These are phyloP conservation scores for Camponotus floridanus DNA, from an alignment of 1,140 invertebrate species.

Conservation along the genomic window DNA sequence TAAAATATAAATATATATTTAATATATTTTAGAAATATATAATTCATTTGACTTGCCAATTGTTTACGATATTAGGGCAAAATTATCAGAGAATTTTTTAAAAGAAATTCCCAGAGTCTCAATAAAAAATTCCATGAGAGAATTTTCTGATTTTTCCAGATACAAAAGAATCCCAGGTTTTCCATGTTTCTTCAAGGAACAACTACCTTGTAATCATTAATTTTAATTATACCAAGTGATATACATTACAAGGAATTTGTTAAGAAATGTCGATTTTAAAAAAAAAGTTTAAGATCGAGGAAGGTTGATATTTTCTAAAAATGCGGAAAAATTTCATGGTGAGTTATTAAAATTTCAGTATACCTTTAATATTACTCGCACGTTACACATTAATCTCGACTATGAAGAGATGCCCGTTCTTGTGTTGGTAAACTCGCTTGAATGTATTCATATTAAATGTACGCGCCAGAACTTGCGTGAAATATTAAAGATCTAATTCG, in stretches of 20 bases:
- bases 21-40: too few species aligned
- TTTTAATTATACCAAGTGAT: neutral
- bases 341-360: constrained; percentile 1
- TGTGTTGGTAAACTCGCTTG: constrained; percentile 8
- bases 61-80: too few species aligned
- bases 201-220: neutral
- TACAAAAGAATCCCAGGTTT: too few species aligned
- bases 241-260: neutral
- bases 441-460: constrained; percentile 52
- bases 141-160: too few species aligned
- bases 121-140: too few species aligned
- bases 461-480: constrained; percentile 4
- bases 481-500: constrained; percentile 54
- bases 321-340: too few species aligned
- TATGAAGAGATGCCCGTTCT: neutral
- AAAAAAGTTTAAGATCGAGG: neutral
- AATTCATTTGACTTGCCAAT: too few species aligned
- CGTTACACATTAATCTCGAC: neutral
- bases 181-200: too few species aligned
- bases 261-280: neutral
- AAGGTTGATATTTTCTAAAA: neutral
- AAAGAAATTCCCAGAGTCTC: too few species aligned
- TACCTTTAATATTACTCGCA: neutral
- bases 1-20: too few species aligned
- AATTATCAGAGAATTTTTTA: too few species aligned